Evolutionary conservation across 2,113 vertebrate genomes (phyloP).

Genomic region (Callospermophilus lateralis): DNA sequence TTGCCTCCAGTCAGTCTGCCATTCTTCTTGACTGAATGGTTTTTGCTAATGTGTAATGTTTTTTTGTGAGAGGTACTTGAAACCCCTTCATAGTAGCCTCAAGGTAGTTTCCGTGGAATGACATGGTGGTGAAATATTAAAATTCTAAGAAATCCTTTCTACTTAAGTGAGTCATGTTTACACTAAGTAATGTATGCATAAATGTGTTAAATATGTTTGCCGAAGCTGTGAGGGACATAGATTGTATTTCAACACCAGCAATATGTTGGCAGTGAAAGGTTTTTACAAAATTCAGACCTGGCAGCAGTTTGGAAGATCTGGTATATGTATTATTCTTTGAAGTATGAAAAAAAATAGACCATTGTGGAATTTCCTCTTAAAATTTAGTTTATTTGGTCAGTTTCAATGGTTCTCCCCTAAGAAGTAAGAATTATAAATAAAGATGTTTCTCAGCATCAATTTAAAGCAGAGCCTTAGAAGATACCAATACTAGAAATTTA

Average conservation of each 20-base stretch:
- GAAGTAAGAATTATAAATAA: conserved; percentile 12
- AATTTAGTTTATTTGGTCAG: conserved; percentile 31
- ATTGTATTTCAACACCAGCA: conserved; percentile 71
- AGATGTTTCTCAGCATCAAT: neutral
- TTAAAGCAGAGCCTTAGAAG: conserved; percentile 4
- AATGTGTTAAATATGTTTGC: conserved; percentile 81
- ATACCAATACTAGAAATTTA: neutral
- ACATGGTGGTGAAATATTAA: conserved; percentile 84
- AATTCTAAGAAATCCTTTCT: conserved; percentile 79
- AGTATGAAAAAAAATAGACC: conserved; percentile 46
- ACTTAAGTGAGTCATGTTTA: conserved; percentile 82
- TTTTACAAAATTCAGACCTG: conserved; percentile 69
- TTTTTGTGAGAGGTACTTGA: conserved; percentile 86
- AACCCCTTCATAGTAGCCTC: conserved; percentile 84
- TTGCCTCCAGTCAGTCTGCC: conserved; percentile 84
- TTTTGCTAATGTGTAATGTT: conserved; percentile 86
- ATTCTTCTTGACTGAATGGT: conserved; percentile 85
- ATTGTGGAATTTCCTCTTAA: conserved; percentile 67
- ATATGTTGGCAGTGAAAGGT: conserved; percentile 68
- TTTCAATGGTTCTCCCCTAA: conserved; percentile 46
- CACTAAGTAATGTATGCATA: conserved; percentile 78
- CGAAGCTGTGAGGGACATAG: conserved; percentile 75
- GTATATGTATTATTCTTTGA: conserved; percentile 63
- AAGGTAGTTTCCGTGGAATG: conserved; percentile 87
- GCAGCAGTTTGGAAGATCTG: conserved; percentile 65